Conservation (phyloP, 2,888 invertebrate genomes). For the Serripes groenlandicus region DNA sequence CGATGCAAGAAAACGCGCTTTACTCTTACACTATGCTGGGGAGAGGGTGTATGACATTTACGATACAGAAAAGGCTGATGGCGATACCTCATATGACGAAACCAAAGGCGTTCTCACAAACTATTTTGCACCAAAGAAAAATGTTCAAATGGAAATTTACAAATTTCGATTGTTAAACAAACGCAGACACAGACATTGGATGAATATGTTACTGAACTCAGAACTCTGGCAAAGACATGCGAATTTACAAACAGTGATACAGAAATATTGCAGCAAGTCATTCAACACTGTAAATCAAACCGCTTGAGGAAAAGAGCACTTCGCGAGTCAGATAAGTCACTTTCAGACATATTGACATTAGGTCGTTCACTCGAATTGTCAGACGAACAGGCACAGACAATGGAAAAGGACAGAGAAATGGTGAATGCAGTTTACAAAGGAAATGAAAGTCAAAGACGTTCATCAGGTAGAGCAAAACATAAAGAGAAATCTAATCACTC, state of each 20-base stretch:
- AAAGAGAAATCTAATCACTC: too few relatives aligned
- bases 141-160: conserved; percentile 65
- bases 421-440: background rate
- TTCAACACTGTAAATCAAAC: too few relatives aligned
- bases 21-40: too few relatives aligned
- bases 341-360: conserved; percentile 24
- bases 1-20: too few relatives aligned
- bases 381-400: conserved; percentile 50
- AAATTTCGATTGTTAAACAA: conserved; percentile 62
- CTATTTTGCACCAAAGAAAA: conserved; percentile 60
- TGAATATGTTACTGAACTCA: conserved; percentile 64
- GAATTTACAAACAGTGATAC: too few relatives aligned
- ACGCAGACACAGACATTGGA: conserved; percentile 52
- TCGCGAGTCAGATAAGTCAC: conserved; percentile 30
- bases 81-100: too few relatives aligned
- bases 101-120: conserved; percentile 40
- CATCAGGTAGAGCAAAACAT: background rate
- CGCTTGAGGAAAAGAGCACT: conserved; percentile 57
- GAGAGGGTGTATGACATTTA: too few relatives aligned
- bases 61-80: conserved; percentile 39
- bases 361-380: conserved; percentile 54
- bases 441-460: background rate
- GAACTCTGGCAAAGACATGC: conserved; percentile 56
- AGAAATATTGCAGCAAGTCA: too few relatives aligned
- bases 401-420: conserved; percentile 50